Base-by-base conservation (phyloP, 1,140 invertebrate species). In the Oncopodura yosiiana region DNA sequence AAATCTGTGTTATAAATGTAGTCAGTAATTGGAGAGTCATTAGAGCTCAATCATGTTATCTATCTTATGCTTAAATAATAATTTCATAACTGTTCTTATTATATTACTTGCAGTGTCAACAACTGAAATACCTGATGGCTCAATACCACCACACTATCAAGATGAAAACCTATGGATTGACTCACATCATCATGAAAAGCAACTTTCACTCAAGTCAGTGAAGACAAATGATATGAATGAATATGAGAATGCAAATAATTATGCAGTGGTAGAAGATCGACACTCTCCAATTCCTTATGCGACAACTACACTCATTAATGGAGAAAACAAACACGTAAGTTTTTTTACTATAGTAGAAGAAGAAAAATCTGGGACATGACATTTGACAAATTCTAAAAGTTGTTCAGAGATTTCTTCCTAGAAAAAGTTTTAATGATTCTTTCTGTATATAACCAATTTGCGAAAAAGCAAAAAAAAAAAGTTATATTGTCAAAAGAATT, bases 251-350 rank as follows among this genome's bases (percentile, higher is more conserved):
- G 62, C 52, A 3, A 64, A 64, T 49, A 64, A 64, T 53, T 64
- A 64, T 39, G 62, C 62, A 21, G 62, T 64, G 9, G 62, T 64
- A 14, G 56, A 64, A 45, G 62, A 64, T 42, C 55, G 62, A n/a
- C 58, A 58, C 46, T 68, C 67, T 12, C 67, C 67, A 2, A 65
- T 68, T 38, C 63, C 67, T 12, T 67, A 69, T 52, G 66, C 67
- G 43, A 67, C 66, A 9, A 67, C 66, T 2, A 66, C 66, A 0
- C 63, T 69, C 29, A 63, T 67, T 36, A 62, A 62, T 49, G 65
- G 58, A 30, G 58, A 63, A 51, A 63, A n/a, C n/a, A n/a, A 63
- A 53, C 62, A 63, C 49, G 62, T 63, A 55, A 54, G 61, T n/a
- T n/a, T n/a, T n/a, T n/a, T n/a, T n/a, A n/a, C n/a, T n/a, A n/a